phyloP scores from a whole-genome alignment of 2,113 vertebrate species.

The Syrrhaptes paradoxus region DNA sequence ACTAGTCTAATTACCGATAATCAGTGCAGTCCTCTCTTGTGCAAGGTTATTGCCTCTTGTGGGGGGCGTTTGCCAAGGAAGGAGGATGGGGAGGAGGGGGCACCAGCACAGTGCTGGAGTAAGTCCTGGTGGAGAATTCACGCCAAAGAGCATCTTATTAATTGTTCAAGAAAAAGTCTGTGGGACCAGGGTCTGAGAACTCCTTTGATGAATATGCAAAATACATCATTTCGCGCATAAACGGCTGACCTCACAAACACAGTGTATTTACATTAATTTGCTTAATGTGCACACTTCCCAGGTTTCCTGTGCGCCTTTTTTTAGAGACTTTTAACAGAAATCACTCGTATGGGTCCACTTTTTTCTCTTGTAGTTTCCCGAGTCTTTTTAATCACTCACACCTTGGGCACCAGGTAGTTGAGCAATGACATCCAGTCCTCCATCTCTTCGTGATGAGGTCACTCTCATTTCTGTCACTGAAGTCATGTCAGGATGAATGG shows the following conservation, averaged over 20 bases:
- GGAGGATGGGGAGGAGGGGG: neutral
- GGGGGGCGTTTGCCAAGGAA: neutral
- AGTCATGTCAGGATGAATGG: neutral
- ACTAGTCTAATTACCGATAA: neutral
- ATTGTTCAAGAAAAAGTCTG: neutral
- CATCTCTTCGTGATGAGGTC: neutral
- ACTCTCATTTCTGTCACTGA: neutral
- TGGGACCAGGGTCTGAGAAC: neutral
- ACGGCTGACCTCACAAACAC: neutral
- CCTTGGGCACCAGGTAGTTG: neutral
- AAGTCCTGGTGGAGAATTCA: neutral
- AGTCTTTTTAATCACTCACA: neutral
- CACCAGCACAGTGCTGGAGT: neutral
- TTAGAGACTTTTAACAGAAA: neutral
- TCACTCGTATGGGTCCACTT: rapidly evolving
- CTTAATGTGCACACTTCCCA: neutral
- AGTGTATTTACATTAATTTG: neutral
- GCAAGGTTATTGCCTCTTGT: neutral
- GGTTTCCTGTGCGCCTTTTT: neutral
- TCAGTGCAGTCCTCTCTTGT: neutral
- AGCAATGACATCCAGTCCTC: neutral
- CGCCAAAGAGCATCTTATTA: neutral
- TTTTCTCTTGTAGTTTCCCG: neutral
- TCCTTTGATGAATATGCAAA: neutral
- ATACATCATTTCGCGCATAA: neutral